Evolutionary conservation across 2,113 vertebrate genomes (phyloP).

Genomic region (Leptocoma aspasia): DNA sequence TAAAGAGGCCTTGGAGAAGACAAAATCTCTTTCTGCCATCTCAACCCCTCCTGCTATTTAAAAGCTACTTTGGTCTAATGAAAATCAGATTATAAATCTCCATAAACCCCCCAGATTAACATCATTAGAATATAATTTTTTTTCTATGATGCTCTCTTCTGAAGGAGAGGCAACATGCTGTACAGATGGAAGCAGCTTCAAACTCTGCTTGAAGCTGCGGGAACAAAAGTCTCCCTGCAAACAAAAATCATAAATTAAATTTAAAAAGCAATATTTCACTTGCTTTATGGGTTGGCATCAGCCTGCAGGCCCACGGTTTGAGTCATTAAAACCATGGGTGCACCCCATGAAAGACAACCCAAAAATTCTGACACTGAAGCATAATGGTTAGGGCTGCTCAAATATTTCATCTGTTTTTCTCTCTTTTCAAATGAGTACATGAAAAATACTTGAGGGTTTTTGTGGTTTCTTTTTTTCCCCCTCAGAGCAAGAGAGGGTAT

Average conservation of each 20-base stretch:
- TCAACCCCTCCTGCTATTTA: neutral
- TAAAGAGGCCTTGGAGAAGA: neutral
- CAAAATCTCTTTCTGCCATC: neutral
- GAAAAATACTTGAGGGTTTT: neutral
- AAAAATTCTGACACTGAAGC: neutral
- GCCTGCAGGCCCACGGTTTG: neutral
- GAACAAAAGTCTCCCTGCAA: neutral
- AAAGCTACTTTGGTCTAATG: neutral
- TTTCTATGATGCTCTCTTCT: neutral
- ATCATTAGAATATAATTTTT: neutral
- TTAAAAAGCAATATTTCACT: neutral
- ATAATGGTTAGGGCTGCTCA: neutral
- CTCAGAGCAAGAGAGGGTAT: neutral
- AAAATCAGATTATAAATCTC: neutral
- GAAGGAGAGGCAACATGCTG: neutral
- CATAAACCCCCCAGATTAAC: neutral
- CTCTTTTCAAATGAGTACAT: neutral
- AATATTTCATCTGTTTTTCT: slow-evolving; percentile 6
- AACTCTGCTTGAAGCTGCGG: neutral
- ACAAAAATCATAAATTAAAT: slow-evolving; percentile 24
- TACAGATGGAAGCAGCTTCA: neutral
- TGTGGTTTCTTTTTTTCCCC: neutral
- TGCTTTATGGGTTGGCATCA: neutral
- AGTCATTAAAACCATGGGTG: neutral
- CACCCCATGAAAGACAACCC: neutral